A percentile compares a stretch with the other conserved stretches of the same genome.
Conservation (phyloP, 2,797 vertebrate species). For the Aphelocoma californica region DNA sequence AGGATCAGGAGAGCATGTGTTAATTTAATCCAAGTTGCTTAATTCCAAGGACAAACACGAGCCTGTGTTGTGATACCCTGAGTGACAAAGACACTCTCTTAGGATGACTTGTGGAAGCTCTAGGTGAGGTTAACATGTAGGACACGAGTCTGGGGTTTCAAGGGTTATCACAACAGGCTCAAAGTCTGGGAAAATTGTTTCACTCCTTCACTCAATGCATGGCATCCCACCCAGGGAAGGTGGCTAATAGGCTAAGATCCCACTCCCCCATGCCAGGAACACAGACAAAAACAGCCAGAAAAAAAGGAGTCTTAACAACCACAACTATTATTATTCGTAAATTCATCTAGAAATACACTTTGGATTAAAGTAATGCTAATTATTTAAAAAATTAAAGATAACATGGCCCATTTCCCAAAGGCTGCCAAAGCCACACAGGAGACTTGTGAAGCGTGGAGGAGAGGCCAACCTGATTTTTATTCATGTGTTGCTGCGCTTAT, state of each 20-base stretch:
- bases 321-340: background rate
- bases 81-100: background rate
- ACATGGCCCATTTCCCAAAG: background rate
- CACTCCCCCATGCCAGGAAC: background rate
- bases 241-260: background rate
- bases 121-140: fast-evolving
- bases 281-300: background rate
- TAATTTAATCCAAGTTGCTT: background rate
- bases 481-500: conserved; percentile 2
- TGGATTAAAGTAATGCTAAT: background rate
- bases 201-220: background rate
- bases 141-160: background rate
- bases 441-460: background rate
- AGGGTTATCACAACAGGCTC: background rate
- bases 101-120: background rate
- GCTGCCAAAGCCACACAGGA: background rate
- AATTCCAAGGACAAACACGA: background rate
- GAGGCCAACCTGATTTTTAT: conserved; percentile 24
- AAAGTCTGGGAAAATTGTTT: background rate
- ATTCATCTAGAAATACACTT: background rate
- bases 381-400: conserved; percentile 6
- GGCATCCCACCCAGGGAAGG: background rate
- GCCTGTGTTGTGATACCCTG: fast-evolving
- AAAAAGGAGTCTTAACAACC: background rate
- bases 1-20: background rate